Evolutionary conservation across 2,888 invertebrate genomes (phyloP).

Genomic region (Schizaphis graminum): DNA sequence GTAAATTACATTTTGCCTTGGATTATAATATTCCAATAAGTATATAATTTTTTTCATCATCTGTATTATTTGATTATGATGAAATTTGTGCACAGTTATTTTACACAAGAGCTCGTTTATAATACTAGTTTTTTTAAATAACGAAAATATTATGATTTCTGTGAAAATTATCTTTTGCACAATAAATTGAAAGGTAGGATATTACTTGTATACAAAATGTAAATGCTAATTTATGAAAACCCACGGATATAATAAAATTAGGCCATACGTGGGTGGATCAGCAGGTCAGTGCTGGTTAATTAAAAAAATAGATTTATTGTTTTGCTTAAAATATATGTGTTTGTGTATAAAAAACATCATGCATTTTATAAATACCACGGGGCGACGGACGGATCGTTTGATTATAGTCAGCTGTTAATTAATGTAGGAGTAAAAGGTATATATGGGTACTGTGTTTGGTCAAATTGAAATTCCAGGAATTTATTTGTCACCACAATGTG

Average conservation of each 20-base stretch:
- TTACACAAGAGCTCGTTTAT: not conserved
- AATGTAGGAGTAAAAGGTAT: not conserved
- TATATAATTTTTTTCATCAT: not conserved
- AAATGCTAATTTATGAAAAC: conserved; percentile 6
- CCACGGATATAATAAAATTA: not conserved
- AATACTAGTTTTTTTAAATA: not conserved
- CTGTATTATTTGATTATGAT: not conserved
- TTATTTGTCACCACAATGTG: not conserved
- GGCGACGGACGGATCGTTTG: not conserved
- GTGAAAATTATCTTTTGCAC: not conserved
- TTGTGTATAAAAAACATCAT: not conserved
- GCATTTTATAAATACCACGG: not conserved
- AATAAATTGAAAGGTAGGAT: not conserved
- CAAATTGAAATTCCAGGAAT: not conserved
- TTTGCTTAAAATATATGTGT: not conserved
- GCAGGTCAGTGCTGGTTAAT: not conserved
- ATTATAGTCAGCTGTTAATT: not conserved
- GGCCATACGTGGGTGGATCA: not conserved
- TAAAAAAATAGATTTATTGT: not conserved
- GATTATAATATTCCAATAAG: not conserved
- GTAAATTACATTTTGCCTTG: not conserved
- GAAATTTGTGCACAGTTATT: not conserved
- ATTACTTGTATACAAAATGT: not conserved
- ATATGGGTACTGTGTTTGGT: not conserved
- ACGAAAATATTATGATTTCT: not conserved